Percentiles rank a stretch among this genome's conserved stretches.
phyloP scores from a whole-genome alignment of 2,888 invertebrate species.

The Tanypteryx hageni region DNA sequence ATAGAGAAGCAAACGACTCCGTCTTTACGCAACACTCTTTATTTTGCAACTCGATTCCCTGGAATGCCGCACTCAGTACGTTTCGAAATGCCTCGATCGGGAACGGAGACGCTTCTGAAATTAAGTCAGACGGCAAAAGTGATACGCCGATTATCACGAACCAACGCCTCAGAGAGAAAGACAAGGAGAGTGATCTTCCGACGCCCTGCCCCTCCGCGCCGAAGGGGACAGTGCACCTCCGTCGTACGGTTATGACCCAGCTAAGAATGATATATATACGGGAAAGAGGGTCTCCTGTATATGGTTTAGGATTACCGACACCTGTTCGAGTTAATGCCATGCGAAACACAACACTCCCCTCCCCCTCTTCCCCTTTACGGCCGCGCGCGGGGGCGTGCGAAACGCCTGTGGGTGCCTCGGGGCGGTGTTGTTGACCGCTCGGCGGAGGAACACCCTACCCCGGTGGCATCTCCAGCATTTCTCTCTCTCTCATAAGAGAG shows the following conservation, averaged over 20 bases:
- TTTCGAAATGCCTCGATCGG: background rate
- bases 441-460: background rate
- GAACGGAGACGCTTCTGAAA: background rate
- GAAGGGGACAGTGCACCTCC: background rate
- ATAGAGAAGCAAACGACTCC: background rate
- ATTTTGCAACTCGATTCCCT: background rate
- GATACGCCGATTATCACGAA: background rate
- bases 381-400: background rate
- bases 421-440: constrained; percentile 47
- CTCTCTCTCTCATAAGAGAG: background rate
- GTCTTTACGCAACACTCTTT: background rate
- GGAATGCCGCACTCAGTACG: too few relatives aligned
- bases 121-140: background rate
- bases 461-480: constrained; percentile 25
- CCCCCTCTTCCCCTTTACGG: background rate
- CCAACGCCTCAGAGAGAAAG: background rate
- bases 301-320: constrained; percentile 42
- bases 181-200: background rate
- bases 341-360: constrained; percentile 36
- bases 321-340: constrained; percentile 49
- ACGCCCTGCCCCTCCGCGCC: background rate
- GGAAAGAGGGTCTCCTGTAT: background rate
- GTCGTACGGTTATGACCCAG: background rate
- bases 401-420: background rate
- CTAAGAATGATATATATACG: background rate